A percentile compares a stretch with the other conserved stretches of the same genome.
Conservation (phyloP, 2,113 vertebrate species). For the Malurus alboscapulatus region DNA sequence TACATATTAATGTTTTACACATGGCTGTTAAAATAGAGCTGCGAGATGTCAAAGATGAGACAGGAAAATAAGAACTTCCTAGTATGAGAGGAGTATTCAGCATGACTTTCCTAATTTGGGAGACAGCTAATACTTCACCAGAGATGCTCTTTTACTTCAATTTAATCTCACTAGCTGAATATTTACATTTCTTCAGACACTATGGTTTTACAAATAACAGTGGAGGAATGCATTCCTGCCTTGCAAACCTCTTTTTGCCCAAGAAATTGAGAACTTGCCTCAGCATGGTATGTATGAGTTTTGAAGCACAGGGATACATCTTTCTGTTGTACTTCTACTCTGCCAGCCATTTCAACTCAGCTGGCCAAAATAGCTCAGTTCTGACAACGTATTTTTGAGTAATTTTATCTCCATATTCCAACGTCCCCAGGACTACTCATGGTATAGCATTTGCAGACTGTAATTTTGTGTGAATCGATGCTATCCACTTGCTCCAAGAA, state of each 20-base stretch:
- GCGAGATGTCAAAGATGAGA: not conserved
- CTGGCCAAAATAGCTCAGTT: not conserved
- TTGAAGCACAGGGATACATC: not conserved
- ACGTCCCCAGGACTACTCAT: not conserved
- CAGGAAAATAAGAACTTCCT: not conserved
- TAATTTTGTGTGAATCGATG: not conserved
- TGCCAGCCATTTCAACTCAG: not conserved
- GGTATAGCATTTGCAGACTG: not conserved
- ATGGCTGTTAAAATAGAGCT: not conserved
- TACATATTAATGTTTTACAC: not conserved
- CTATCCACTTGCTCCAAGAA: not conserved
- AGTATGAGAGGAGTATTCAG: not conserved
- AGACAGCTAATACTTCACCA: not conserved
- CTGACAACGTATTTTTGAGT: not conserved
- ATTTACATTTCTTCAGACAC: not conserved
- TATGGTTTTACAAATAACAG: not conserved
- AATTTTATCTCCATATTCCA: not conserved
- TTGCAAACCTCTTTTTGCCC: not conserved
- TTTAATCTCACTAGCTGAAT: not conserved
- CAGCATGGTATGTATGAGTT: not conserved
- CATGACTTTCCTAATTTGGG: not conserved
- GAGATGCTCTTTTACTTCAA: not conserved
- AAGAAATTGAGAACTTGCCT: not conserved
- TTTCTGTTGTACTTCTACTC: not conserved
- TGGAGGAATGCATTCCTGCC: not conserved